Percentiles rank a stretch among this genome's conserved stretches.
These are phyloP conservation scores for Corythoichthys haematopterus DNA, from an alignment of 2,113 vertebrate genomes.

Conservation along the genomic window DNA sequence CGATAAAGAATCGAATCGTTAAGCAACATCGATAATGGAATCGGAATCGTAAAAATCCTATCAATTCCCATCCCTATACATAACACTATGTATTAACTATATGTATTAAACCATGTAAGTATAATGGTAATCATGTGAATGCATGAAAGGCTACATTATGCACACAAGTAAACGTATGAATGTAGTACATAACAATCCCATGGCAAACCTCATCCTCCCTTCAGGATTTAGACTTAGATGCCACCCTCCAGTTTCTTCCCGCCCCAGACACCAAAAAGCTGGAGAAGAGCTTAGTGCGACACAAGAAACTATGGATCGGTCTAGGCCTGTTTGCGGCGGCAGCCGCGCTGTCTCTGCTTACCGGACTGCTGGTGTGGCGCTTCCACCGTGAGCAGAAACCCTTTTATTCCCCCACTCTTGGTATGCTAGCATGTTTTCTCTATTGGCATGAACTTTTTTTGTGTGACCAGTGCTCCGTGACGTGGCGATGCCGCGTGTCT, in stretches of 20 bases:
- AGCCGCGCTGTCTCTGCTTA: slow-evolving; percentile 38
- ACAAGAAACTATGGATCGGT: slow-evolving; percentile 5
- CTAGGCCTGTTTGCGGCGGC: slow-evolving; percentile 15
- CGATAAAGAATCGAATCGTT: too few species aligned
- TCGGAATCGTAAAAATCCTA: too few species aligned
- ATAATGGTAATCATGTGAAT: too few species aligned
- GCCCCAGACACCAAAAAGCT: slow-evolving; percentile 16
- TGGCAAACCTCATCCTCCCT: background rate
- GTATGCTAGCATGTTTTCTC: background rate
- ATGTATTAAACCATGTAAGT: too few species aligned
- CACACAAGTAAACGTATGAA: too few species aligned
- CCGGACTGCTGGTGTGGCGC: slow-evolving; percentile 65
- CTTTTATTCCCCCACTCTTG: background rate
- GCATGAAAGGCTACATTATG: too few species aligned
- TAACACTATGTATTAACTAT: too few species aligned
- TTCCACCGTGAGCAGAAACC: slow-evolving; percentile 56
- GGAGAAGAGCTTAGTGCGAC: slow-evolving; percentile 38
- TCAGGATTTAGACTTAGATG: slow-evolving; percentile 38
- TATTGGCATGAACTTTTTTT: background rate
- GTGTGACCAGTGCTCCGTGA: slow-evolving; percentile 45
- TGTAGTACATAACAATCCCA: background rate
- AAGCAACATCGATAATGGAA: too few species aligned
- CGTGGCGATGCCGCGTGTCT: slow-evolving; percentile 38
- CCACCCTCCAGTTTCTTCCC: slow-evolving; percentile 35
- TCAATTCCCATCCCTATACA: too few species aligned